Evolutionary conservation across 2,888 invertebrate genomes (phyloP).

Genomic region (Galerucella pusilla): DNA sequence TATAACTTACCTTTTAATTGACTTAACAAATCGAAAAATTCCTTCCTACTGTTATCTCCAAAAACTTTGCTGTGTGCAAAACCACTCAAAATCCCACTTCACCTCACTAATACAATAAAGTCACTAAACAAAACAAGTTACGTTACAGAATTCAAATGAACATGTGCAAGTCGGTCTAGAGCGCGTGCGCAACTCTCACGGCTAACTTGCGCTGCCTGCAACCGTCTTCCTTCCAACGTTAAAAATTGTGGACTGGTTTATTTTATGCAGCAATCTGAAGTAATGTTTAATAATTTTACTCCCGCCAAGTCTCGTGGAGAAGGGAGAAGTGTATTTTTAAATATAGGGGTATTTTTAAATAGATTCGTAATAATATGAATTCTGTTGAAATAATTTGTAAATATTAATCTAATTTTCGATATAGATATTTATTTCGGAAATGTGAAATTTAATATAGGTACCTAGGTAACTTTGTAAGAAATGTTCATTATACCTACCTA

Average conservation of each 20-base stretch:
- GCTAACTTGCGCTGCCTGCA: slow-evolving; percentile 19
- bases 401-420: too few relatives aligned
- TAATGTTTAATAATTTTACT: neutral
- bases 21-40: neutral
- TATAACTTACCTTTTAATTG: neutral
- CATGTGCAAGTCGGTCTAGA: slow-evolving; percentile 32
- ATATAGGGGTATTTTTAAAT: slow-evolving; percentile 6
- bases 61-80: neutral
- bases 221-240: neutral
- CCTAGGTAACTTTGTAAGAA: too few relatives aligned
- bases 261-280: neutral
- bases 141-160: neutral
- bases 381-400: too few relatives aligned
- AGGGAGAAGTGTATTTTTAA: slow-evolving; percentile 5
- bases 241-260: neutral
- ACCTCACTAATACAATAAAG: slow-evolving; percentile 8
- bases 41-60: neutral
- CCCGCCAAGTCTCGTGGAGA: neutral
- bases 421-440: too few relatives aligned
- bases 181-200: slow-evolving; percentile 30
- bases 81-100: slow-evolving; percentile 3
- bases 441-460: too few relatives aligned
- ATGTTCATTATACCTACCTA: too few relatives aligned
- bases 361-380: too few relatives aligned
- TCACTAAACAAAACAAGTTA: slow-evolving; percentile 17